Percentiles rank a stretch among this genome's conserved stretches.
phyloP scores from a whole-genome alignment of 2,888 invertebrate species.

The Lepidochitona cinerea region DNA sequence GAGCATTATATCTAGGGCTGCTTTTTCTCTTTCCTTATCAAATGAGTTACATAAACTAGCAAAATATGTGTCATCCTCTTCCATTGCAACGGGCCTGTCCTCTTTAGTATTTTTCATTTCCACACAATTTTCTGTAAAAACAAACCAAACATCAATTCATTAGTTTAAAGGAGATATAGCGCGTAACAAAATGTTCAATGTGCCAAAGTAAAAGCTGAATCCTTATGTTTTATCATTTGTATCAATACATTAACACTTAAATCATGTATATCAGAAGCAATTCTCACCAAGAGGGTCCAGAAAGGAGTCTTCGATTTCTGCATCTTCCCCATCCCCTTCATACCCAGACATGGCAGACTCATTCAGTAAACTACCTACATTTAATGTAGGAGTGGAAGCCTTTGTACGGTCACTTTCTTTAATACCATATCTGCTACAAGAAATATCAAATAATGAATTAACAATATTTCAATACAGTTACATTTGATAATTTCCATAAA shows the following conservation, averaged over 20 bases:
- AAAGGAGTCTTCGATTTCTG: conserved; percentile 40
- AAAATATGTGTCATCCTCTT: conserved; percentile 2
- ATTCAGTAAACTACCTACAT: conserved; percentile 29
- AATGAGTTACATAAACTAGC: not conserved
- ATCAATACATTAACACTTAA: no score
- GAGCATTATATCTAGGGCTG: not conserved
- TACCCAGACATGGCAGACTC: conserved; percentile 58
- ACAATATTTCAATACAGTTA: not conserved
- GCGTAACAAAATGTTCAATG: no score
- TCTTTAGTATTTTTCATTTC: no score
- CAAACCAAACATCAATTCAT: no score
- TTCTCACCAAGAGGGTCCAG: conserved; percentile 45
- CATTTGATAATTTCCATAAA: no score
- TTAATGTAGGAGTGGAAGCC: conserved; percentile 33
- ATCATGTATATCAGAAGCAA: no score
- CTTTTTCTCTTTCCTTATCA: not conserved
- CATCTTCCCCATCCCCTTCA: conserved; percentile 59
- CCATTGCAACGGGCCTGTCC: not conserved
- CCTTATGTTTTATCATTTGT: no score
- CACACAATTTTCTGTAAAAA: no score
- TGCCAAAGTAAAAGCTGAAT: no score
- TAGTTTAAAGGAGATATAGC: no score
- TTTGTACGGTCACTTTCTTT: conserved; percentile 17
- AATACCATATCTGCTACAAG: not conserved
- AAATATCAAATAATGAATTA: no score